A percentile compares a stretch with the other conserved stretches of the same genome.
phyloP scores from a whole-genome alignment of 2,113 vertebrate genomes.

The Dipodomys spectabilis region DNA sequence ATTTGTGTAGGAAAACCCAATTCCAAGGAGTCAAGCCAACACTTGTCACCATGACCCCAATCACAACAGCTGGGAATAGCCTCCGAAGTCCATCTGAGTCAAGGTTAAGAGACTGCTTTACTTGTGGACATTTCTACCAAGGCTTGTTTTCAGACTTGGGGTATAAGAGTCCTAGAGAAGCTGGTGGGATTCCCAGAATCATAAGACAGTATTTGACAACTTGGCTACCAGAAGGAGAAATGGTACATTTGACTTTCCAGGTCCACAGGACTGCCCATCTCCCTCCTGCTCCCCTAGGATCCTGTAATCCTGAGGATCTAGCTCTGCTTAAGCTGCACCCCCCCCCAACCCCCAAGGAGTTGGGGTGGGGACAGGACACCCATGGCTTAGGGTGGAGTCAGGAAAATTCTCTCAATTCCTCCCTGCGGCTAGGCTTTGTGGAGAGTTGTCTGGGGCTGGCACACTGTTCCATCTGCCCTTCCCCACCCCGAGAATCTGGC shows the following conservation, averaged over 20 bases:
- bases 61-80: neutral
- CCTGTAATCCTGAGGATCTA: neutral
- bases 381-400: constrained; percentile 42
- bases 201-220: neutral
- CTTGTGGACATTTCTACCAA: neutral
- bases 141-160: neutral
- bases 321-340: neutral
- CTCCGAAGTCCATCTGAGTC: neutral
- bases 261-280: too few relatives aligned
- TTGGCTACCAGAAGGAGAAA: neutral
- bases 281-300: too few relatives aligned
- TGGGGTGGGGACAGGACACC: constrained; percentile 10
- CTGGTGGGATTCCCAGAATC: neutral
- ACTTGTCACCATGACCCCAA: neutral
- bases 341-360: neutral
- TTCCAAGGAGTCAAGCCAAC: neutral
- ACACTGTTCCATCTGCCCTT: constrained; percentile 3
- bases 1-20: neutral
- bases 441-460: constrained; percentile 82
- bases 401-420: constrained; percentile 62
- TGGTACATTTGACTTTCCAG: neutral
- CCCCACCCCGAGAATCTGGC: constrained; percentile 56
- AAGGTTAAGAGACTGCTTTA: neutral
- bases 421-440: constrained; percentile 72
- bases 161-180: neutral